phyloP scores from a whole-genome alignment of 1,140 invertebrate genomes.

The Bombus difficillimus region DNA sequence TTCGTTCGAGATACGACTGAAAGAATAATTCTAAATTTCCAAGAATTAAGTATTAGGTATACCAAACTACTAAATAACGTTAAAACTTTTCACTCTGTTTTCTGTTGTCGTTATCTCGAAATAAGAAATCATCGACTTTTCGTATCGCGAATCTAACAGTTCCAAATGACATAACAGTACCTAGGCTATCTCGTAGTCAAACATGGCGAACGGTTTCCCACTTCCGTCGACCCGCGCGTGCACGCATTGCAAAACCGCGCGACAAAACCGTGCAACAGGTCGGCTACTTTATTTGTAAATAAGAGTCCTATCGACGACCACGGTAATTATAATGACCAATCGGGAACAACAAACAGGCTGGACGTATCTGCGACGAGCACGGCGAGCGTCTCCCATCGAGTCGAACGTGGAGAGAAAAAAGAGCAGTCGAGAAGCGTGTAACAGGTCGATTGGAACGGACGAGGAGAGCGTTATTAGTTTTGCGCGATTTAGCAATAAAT shows the following conservation, averaged over 20 bases:
- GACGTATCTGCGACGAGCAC: constrained; percentile 11
- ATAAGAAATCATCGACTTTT: neutral
- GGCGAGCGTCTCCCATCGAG: neutral
- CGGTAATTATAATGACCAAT: constrained; percentile 49
- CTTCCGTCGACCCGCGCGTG: constrained; percentile 30
- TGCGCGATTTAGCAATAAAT: constrained; percentile 54
- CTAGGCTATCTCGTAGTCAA: neutral
- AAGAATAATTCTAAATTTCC: neutral
- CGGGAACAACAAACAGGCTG: constrained; percentile 33
- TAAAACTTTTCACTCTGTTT: too few species aligned
- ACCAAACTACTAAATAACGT: neutral
- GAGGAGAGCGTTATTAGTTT: constrained; percentile 50
- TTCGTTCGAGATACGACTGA: neutral
- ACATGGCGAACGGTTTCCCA: neutral
- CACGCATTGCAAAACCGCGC: constrained; percentile 29
- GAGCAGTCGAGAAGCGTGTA: constrained; percentile 22
- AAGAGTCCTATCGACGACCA: constrained; percentile 26
- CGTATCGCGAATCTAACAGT: neutral
- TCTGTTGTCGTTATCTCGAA: too few species aligned
- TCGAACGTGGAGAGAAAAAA: neutral
- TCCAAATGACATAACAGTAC: constrained; percentile 7
- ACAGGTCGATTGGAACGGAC: constrained; percentile 36
- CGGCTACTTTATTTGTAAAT: constrained; percentile 52
- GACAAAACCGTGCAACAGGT: constrained; percentile 37
- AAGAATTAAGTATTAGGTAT: neutral